Base-by-base conservation (phyloP, 53 echinoderm and acorn worm genomes). In the Paracentrotus lividus region DNA sequence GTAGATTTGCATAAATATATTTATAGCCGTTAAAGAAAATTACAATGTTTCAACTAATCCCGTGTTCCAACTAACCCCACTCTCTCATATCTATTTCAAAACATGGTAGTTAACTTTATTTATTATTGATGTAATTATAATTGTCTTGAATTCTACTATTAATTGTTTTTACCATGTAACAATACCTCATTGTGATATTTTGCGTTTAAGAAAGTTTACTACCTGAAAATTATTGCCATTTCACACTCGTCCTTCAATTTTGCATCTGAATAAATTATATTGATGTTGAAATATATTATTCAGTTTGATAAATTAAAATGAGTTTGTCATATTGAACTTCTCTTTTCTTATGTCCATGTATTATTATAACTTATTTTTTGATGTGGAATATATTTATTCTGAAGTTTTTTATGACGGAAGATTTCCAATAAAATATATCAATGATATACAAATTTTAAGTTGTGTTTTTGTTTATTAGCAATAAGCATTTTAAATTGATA, bases 391-490 rank as follows among this genome's bases (percentile, higher is more conserved):
- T 81, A 81, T 81, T 45, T 81, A 81, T 81, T 81, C 81, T 81
- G 81, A 47, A 47, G 49, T 47, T 81, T n/a, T 81, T 81, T 81
- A 77, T 77, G 27, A 81, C 42, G 47, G 81, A 44, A 78, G 44
- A 81, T 81, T 47, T 81, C 27, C 81, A 81, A 81, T 81, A 81
- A 81, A 81, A 38, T 81, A 45, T 47, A 81, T 81, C 23, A 81
- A 47, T 45, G 27, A 47, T 33, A 10, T 29, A 81, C 24, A 81
- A 57, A 77, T 27, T 49, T 44, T 44, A 36, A 72, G 40, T 10
- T 40, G 36, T 81, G n/a, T 9, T 81, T 81, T 42, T 77, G 42
- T 44, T 42, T 23, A 3, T 42, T 77, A 42, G 6, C 42, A 27
- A 66, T 38, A 49, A 0, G 52, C 52, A 52, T 52, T 52, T 52